Evolutionary conservation across 2,797 vertebrate species (phyloP), one percentile per base, ranked within the genome.

Genomic region (Oryzias dopingdopingensis): DNA sequence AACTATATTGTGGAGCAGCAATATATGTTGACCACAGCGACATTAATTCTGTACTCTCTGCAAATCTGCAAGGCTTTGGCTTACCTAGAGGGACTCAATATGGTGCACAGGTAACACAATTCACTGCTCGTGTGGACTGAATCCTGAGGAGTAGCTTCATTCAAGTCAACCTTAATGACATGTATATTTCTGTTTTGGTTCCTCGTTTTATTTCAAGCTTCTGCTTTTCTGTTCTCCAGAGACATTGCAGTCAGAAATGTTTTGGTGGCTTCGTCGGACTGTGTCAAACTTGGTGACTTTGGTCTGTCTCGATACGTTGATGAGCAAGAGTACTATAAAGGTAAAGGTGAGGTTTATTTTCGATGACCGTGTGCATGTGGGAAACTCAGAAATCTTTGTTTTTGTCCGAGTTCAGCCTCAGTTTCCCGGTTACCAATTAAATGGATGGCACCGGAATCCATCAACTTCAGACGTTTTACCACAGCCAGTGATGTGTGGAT

Each of bases 401-500:
- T 37, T 37, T 12, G 12, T 37, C 32, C 32, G 32, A 37, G 4
- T 61, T 2, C 86, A 98, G 96, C 96, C 0, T 95, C 96, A 0
- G 26, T 97, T 46, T 92, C 88, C 13, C 92, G 96, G 22, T 88
- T 98, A 0, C 96, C 96, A 1, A 98, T 98, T 86, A 98, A 98
- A 76, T 98, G 96, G 96, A 98, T 98, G 96, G 93, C 96, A 0
- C 96, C 96, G 0, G 96, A 98, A 74, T 98, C 96, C n/a, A 98
- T 98, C 83, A 98, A 98, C 84, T 98, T 98, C 88, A 91, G 96
- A 4, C 93, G 96, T 49, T 98, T 98, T 85, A 98, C 96, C 0
- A 83, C 93, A 0, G 92, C 96, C 58, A 98, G 96, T 0, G 96
- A 98, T 0, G 95, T 98, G 73, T 98, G 96, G 96, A 98, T 98